Base-by-base conservation (phyloP, 2,888 invertebrate genomes). In the Exephanes ischioxanthus region DNA sequence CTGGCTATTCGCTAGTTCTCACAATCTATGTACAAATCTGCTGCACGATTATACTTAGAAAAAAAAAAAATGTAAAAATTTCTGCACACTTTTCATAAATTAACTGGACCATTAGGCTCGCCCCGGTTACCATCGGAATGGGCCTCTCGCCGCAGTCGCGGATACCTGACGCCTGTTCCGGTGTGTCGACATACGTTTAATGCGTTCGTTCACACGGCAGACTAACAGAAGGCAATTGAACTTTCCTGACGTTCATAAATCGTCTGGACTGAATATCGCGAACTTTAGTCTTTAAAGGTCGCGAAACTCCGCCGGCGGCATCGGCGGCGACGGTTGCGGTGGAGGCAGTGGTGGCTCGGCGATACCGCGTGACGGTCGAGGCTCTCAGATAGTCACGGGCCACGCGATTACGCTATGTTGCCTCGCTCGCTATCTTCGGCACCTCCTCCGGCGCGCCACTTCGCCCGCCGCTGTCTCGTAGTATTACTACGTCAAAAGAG, bases 261-360 rank as follows among this genome's bases (percentile, higher is more conserved):
- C 90, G 90, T 90, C 90, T 89, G 88, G 87, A 90, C 89, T 91
- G 90, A 92, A 92, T 92, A 92, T 88, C 91, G 92, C 91, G 93
- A 93, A 93, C 93, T 93, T 93, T 93, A 92, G 89, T 91, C 92
- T 92, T 91, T 91, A 93, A 92, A 93, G 93, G 93, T 93, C 93
- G 91, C 88, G 90, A 89, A 90, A 90, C 91, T 91, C 89, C 77
- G 85, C 67, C 82, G 85, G 87, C 89, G 85, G 71, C 68, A 53
- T 75, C 84, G 84, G 84, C 71, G 85, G 26, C 58, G 26, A 58
- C 14, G 55, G 53, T 53, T 53, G 16, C 33, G 33, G 33, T 33
- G 41, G 58, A 58, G 81, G 80, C 71, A 77, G 83, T 84, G 84
- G 67, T 33, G 22, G 9, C 16, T 41, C 41, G 30, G 71, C 61